These are phyloP conservation scores for Caenorhabditis latens DNA, from an alignment of 1,140 invertebrate species.

Conservation along the genomic window DNA sequence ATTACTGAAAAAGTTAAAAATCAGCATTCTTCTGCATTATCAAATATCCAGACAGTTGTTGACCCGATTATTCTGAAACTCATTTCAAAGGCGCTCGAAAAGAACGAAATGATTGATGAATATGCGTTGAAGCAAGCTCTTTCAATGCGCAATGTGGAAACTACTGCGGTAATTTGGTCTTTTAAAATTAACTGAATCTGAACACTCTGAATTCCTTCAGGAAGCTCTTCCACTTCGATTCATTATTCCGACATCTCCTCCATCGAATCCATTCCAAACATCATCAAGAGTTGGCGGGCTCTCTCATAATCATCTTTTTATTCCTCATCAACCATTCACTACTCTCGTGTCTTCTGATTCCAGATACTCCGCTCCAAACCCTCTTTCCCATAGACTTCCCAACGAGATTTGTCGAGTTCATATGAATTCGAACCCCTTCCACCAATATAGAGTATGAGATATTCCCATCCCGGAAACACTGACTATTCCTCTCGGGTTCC, in stretches of 20 bases:
- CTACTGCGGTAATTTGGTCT: background rate
- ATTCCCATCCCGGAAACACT: background rate
- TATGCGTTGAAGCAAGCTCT: conserved; percentile 29
- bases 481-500: conserved; percentile 1
- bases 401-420: conserved; percentile 50
- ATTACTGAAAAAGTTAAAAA: background rate
- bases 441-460: background rate
- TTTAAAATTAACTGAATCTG: too few relatives aligned
- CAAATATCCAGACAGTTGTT: conserved; percentile 28
- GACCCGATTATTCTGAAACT: conserved; percentile 38
- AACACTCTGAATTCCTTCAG: background rate
- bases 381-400: conserved; percentile 41
- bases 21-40: background rate
- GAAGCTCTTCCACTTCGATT: conserved; percentile 30
- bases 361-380: conserved; percentile 30
- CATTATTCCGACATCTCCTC: background rate
- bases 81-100: conserved; percentile 33
- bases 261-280: background rate
- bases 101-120: conserved; percentile 43
- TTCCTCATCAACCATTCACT: conserved; percentile 38
- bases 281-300: conserved; percentile 23
- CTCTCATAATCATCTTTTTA: conserved; percentile 41
- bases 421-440: conserved; percentile 37
- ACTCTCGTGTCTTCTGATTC: conserved; percentile 16
- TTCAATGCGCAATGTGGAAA: background rate